phyloP scores from a whole-genome alignment of 2,113 vertebrate genomes.

The Dicaeum eximium region DNA sequence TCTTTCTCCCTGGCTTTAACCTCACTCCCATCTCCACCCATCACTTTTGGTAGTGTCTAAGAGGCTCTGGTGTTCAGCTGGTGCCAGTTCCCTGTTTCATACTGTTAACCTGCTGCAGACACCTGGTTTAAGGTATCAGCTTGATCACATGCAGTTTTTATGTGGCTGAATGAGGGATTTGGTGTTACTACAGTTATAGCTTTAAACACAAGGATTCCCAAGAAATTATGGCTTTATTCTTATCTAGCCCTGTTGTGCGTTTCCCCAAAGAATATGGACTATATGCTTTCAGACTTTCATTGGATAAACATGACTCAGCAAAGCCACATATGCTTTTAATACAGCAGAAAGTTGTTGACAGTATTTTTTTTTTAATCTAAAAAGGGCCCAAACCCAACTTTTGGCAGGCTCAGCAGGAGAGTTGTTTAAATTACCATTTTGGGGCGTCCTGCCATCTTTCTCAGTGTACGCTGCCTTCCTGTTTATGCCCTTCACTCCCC shows the following conservation, averaged over 20 bases:
- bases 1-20: not conserved
- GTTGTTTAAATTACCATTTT: slow-evolving; percentile 1
- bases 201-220: fast-evolving
- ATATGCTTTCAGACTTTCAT: not conserved
- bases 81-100: not conserved
- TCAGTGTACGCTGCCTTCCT: slow-evolving; percentile 11
- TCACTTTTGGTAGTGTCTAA: not conserved
- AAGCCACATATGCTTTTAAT: not conserved
- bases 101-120: not conserved
- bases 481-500: slow-evolving; percentile 20
- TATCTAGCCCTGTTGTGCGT: not conserved
- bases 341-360: not conserved
- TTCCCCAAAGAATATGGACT: not conserved
- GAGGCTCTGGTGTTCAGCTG: not conserved
- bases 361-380: not conserved
- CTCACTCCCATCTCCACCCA: not conserved
- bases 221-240: not conserved
- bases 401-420: not conserved
- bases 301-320: not conserved
- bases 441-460: slow-evolving; percentile 22
- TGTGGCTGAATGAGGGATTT: not conserved
- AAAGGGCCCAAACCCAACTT: not conserved
- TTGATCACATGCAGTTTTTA: not conserved
- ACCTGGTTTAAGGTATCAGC: not conserved
- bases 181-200: not conserved